These are phyloP conservation scores for Calypte anna DNA, from an alignment of 2,113 vertebrate species.

Conservation along the genomic window DNA sequence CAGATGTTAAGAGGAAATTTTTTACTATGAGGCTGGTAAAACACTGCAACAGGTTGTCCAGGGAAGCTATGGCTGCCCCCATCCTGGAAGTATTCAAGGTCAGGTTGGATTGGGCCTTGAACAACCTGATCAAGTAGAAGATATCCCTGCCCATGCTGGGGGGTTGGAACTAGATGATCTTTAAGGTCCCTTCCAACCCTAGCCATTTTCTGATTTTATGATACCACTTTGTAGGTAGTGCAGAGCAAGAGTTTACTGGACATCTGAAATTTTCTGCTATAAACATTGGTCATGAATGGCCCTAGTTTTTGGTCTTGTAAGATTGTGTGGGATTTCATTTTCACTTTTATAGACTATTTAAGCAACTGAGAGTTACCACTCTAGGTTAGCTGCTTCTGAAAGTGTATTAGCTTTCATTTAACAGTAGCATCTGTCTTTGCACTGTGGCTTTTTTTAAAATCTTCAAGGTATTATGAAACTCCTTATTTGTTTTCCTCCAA, in stretches of 20 bases:
- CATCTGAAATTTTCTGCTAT: neutral
- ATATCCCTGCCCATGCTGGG: too few species aligned
- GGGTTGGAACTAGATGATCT: too few species aligned
- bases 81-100: too few species aligned
- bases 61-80: too few species aligned
- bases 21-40: too few species aligned
- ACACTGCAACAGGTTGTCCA: too few species aligned
- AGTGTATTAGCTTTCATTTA: neutral
- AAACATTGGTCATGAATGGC: neutral
- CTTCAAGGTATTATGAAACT: neutral
- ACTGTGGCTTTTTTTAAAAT: neutral
- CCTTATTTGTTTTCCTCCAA: slow-evolving; percentile 1
- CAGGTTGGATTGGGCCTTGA: too few species aligned
- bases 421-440: neutral
- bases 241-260: neutral
- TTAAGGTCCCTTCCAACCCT: too few species aligned
- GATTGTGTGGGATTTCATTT: neutral
- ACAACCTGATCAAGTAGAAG: too few species aligned
- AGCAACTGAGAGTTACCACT: neutral
- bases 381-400: neutral
- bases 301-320: neutral
- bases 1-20: too few species aligned
- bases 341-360: neutral
- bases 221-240: neutral
- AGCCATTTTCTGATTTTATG: too few species aligned